Evolutionary conservation across 2,797 vertebrate species (phyloP).

Genomic region (Tiaroga cobitis): DNA sequence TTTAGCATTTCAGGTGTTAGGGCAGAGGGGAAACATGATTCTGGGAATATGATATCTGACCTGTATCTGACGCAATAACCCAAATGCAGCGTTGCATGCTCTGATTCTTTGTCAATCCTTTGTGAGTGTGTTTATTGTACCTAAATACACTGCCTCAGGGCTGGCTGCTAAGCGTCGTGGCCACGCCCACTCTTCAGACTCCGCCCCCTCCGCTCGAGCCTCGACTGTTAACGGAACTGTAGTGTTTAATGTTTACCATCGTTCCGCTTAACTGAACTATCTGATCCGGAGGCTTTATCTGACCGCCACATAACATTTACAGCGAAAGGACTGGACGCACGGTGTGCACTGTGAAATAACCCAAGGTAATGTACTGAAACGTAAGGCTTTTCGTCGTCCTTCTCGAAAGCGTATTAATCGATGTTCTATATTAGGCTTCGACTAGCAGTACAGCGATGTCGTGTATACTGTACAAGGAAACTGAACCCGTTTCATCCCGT

Average conservation of each 20-base stretch:
- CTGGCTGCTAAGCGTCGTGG: not conserved
- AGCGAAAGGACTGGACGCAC: not conserved
- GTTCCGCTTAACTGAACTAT: slow-evolving; percentile 6
- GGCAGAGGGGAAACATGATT: not conserved
- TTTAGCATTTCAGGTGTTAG: not conserved
- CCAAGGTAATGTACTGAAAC: slow-evolving; percentile 15
- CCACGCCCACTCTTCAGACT: not conserved
- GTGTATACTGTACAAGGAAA: not conserved
- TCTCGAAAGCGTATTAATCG: not conserved
- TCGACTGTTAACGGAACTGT: slow-evolving; percentile 48
- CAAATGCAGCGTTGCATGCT: not conserved
- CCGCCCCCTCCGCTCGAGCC: slow-evolving; percentile 23
- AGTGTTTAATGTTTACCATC: slow-evolving; percentile 27
- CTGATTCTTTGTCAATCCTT: not conserved
- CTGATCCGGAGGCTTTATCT: not conserved
- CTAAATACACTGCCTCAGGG: slow-evolving; percentile 6
- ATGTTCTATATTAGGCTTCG: not conserved
- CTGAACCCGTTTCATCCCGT: not conserved
- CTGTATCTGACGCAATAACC: no score
- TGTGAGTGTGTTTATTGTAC: not conserved
- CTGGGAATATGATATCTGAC: not conserved
- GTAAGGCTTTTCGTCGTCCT: not conserved
- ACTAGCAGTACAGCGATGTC: not conserved
- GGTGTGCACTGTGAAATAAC: not conserved
- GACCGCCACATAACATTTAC: not conserved